Percentiles rank a stretch among this genome's conserved stretches.
These are phyloP conservation scores for Coelopa frigida DNA, from an alignment of 1,140 invertebrate species.

Conservation along the genomic window DNA sequence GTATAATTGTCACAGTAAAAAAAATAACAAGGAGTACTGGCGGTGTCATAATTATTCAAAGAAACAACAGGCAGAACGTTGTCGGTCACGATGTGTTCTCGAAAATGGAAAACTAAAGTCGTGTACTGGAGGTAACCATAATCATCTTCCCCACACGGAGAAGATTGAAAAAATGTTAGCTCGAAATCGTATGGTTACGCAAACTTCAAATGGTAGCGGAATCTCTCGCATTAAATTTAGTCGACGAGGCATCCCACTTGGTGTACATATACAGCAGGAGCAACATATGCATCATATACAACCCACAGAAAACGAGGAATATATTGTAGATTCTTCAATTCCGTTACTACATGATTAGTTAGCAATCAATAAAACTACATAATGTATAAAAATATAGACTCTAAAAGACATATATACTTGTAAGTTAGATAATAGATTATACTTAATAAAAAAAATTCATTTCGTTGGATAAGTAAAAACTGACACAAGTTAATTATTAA, in stretches of 20 bases:
- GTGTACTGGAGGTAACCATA: constrained; percentile 36
- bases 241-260: no score
- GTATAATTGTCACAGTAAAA: constrained; percentile 43
- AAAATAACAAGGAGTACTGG: constrained; percentile 42
- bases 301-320: neutral
- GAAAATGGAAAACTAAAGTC: constrained; percentile 35
- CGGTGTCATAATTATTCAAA: constrained; percentile 44
- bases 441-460: neutral
- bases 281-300: neutral
- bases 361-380: neutral
- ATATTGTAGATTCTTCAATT: neutral
- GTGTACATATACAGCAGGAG: neutral
- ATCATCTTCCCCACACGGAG: constrained; percentile 42
- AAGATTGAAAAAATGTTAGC: constrained; percentile 41
- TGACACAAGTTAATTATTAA: neutral
- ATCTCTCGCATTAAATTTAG: constrained; percentile 5
- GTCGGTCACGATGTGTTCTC: constrained; percentile 40
- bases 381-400: neutral
- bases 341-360: neutral
- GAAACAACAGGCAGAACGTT: constrained; percentile 32
- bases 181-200: constrained; percentile 26
- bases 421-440: neutral
- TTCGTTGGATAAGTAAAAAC: neutral
- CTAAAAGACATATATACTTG: no score
- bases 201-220: constrained; percentile 18